A percentile compares a stretch with the other conserved stretches of the same genome.
These are phyloP conservation scores for Hanleya hanleyi DNA, from an alignment of 2,888 invertebrate species.

Conservation along the genomic window DNA sequence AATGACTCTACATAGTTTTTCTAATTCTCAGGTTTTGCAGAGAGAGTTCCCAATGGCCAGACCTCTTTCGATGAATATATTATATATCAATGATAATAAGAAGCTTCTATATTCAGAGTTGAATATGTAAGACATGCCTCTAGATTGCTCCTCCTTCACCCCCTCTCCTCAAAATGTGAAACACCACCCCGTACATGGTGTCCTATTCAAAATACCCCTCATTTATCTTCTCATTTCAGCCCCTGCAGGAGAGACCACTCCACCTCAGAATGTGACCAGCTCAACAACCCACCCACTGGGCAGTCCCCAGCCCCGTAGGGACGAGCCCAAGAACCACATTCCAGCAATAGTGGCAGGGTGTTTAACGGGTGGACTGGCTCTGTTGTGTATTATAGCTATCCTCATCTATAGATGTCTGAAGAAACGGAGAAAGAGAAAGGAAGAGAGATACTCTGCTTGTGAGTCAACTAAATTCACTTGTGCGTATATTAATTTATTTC, in stretches of 20 bases:
- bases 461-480: no score
- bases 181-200: no score
- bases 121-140: not conserved
- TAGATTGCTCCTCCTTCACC: not conserved
- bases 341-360: slow-evolving; percentile 30
- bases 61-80: not conserved
- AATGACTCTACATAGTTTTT: no score
- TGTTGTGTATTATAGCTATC: slow-evolving; percentile 25
- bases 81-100: no score
- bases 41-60: not conserved
- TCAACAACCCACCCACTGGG: not conserved
- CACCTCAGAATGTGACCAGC: not conserved
- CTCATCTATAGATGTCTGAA: slow-evolving; percentile 28
- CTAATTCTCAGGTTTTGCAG: no score
- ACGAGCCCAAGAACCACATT: not conserved
- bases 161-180: not conserved
- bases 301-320: not conserved
- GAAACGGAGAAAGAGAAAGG: slow-evolving; percentile 17
- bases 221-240: not conserved
- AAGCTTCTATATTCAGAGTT: not conserved
- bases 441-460: slow-evolving; percentile 15
- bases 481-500: no score
- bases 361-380: slow-evolving; percentile 23
- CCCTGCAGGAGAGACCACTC: not conserved
- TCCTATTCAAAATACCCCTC: no score